Conservation (phyloP, 1,140 invertebrate species). For the Oryzaephilus surinamensis region DNA sequence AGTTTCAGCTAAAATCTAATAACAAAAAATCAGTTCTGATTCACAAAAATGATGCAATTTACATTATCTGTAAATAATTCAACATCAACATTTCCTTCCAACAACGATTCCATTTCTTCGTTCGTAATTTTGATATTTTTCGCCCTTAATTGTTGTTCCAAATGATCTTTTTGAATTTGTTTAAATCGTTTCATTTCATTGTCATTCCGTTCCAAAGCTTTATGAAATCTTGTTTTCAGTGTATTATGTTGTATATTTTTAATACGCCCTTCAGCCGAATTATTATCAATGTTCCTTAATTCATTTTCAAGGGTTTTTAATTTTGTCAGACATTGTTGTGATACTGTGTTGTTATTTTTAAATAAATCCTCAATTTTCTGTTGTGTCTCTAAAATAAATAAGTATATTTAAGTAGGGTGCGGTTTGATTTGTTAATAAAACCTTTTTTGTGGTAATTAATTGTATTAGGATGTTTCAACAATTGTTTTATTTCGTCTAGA, state of each 20-base stretch:
- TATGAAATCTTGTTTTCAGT: constrained; percentile 20
- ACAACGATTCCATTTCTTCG: constrained; percentile 17
- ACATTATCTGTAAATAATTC: constrained; percentile 32
- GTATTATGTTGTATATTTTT: constrained; percentile 27
- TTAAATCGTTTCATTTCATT: constrained; percentile 19
- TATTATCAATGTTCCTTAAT: constrained; percentile 11
- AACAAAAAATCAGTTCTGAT: constrained; percentile 4
- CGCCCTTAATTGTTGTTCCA: constrained; percentile 20
- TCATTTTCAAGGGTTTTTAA: constrained; percentile 24
- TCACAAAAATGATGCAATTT: constrained; percentile 1
- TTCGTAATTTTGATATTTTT: constrained; percentile 19
- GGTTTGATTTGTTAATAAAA: not conserved
- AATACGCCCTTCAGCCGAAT: constrained; percentile 21
- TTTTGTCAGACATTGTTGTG: constrained; percentile 16
- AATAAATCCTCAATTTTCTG: constrained; percentile 22
- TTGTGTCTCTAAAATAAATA: constrained; percentile 20
- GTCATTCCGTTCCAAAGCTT: constrained; percentile 19
- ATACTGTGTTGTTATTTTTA: constrained; percentile 22
- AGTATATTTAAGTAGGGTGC: not conserved
- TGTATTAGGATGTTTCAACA: constrained; percentile 2
- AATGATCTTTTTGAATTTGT: constrained; percentile 16
- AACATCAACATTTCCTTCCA: constrained; percentile 20
- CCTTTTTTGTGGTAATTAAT: constrained; percentile 9
- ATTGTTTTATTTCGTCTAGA: constrained; percentile 1
- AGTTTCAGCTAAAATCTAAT: constrained; percentile 70